Evolutionary conservation across 2,797 vertebrate genomes (phyloP), one percentile per base, ranked within the genome.

Genomic region (Potorous gilbertii): DNA sequence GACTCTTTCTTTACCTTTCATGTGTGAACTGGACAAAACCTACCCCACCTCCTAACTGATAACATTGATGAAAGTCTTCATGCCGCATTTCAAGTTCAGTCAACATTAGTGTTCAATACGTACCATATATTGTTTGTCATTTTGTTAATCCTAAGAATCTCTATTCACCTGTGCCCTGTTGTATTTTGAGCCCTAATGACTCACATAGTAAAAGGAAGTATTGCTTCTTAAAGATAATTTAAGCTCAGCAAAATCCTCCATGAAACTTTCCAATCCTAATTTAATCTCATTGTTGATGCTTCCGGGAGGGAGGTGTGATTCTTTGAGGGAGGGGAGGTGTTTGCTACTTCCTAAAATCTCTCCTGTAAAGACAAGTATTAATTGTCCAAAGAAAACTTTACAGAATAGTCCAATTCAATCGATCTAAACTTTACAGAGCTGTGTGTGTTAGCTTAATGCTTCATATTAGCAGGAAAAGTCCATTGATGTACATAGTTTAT

Each of bases 331-430:
- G 18, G n/a, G 9, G 28, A 91, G 74, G 28, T 29, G 28, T 11
- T 46, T 50, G 3, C 3, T 87, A 87, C 50, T 87, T 87, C 21
- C 40, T 50, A 46, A 9, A 87, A 9, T 87, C 24, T 50, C 40
- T 50, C 40, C 40, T 87, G 24, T 2, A 46, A 87, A 28, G 40
- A 87, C 9, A 87, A 87, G 40, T 24, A 24, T 50, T 24, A 87
- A 87, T 50, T 4, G 50, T 87, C 21, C 40, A n/a, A 46, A 46
- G 74, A 87, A 87, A 87, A 10, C 40, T 50, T 28, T 87, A 28
- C 89, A 93, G 57, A 93, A 96, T 55, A 59, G 96, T 90, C 90
- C 95, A 93, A 95, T 93, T 55, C 92, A 97, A 97, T 95, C 92
- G 92, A 74, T 93, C 95, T 50, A 87, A 93, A 93, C 94, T 92